Percentiles rank a stretch among this genome's conserved stretches.
Evolutionary conservation across 2,797 vertebrate genomes (phyloP).

Genomic region (Melanotaenia boesemani): DNA sequence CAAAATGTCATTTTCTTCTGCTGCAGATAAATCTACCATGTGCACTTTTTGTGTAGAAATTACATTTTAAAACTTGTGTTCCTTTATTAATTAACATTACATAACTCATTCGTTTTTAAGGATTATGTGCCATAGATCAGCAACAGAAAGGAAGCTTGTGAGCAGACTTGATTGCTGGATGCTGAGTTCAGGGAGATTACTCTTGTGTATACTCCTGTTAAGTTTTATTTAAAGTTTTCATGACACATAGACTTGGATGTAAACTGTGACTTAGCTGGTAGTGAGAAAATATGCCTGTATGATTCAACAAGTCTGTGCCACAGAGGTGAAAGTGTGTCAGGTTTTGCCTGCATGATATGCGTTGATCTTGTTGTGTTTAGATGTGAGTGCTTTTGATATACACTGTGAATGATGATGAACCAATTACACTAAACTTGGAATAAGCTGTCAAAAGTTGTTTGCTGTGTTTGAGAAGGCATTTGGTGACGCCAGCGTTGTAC

Average conservation of each 20-base stretch:
- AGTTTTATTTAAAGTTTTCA: not conserved
- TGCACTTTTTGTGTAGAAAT: too few species aligned
- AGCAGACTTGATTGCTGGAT: too few species aligned
- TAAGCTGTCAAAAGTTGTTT: conserved; percentile 30
- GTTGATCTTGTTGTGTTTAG: conserved; percentile 4
- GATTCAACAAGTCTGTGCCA: not conserved
- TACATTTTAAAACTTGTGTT: too few species aligned
- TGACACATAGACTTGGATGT: not conserved
- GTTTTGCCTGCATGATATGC: not conserved
- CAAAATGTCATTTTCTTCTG: not conserved
- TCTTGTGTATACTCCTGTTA: not conserved
- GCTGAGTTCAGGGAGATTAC: not conserved
- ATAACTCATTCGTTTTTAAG: too few species aligned
- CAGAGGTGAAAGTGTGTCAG: not conserved
- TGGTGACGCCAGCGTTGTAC: conserved; percentile 47
- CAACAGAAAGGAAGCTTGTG: too few species aligned
- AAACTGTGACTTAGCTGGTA: not conserved
- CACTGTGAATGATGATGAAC: not conserved
- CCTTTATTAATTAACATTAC: too few species aligned
- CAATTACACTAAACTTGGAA: conserved; percentile 2
- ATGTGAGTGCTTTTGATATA: not conserved
- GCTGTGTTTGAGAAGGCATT: conserved; percentile 33
- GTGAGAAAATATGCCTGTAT: not conserved
- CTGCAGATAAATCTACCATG: too few species aligned
- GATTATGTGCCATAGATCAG: too few species aligned